Evolutionary conservation across 2,888 invertebrate species (phyloP).

Genomic region (Podotricha telesiphe): DNA sequence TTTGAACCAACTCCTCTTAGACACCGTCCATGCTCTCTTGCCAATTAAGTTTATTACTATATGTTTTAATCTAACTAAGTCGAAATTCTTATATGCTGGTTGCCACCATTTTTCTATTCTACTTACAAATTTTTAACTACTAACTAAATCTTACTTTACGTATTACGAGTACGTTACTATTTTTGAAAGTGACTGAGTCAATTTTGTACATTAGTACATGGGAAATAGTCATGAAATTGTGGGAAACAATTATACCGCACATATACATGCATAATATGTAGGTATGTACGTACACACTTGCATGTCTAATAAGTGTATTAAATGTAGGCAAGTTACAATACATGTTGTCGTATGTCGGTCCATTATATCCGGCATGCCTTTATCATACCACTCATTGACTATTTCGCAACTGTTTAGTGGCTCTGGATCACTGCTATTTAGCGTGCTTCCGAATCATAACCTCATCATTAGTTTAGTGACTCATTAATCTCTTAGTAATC

Average conservation of each 20-base stretch:
- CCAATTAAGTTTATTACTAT: no score
- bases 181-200: no score
- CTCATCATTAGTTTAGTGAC: not conserved
- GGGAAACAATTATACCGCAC: no score
- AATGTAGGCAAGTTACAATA: not conserved
- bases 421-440: slow-evolving; percentile 1
- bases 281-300: not conserved
- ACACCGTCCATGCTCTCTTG: no score
- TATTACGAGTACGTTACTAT: no score
- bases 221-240: not conserved
- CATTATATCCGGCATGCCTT: not conserved
- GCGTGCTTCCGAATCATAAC: slow-evolving; percentile 5
- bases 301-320: slow-evolving; percentile 18
- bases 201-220: not conserved
- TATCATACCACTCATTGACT: slow-evolving; percentile 5
- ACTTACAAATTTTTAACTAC: no score
- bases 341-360: not conserved
- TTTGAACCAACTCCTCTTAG: no score
- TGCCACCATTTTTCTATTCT: no score
- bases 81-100: no score
- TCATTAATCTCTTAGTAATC: slow-evolving; percentile 4
- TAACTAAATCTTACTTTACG: no score
- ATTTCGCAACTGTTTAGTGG: not conserved
- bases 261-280: not conserved
- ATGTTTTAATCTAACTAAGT: no score